Base-by-base conservation (phyloP, 2,113 vertebrate genomes). In the Catharus bicknelli region DNA sequence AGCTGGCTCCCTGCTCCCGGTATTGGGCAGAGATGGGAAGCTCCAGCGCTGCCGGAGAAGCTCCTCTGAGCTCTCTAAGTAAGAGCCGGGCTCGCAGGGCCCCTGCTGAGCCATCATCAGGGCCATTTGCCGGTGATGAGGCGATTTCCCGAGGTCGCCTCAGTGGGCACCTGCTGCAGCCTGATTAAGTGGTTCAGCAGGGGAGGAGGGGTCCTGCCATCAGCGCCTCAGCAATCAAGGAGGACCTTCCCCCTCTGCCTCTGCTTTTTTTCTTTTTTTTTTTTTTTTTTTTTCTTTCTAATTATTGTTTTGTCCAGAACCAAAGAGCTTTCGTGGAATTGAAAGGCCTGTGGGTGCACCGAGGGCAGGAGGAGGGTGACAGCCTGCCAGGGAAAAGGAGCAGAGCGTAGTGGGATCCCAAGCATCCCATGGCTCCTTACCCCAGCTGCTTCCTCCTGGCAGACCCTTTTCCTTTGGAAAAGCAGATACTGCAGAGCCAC, bases 121-220 rank as follows among this genome's bases (percentile, higher is more conserved):
- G 50, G 76, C 90, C 84, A 42, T 91, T 95, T 94, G 76, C 59
- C 3, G 9, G 87, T 92, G 92, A 94, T 93, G 88, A 97, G 75
- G 62, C 61, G 58, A n/a, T 88, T 83, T 88, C 22, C 0, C 1
- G 13, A 58, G 76, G 76, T 26, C 0, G 7, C 34, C 84, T 69
- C 16, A 1, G n/a, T 54, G 78, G 82, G 93, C 51, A 77, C 69
- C 73, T 3, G 68, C 72, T 53, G 82, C 4, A 2, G 53, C 43
- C 69, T 96, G 95, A 95, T 95, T 92, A 93, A 95, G 91, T 85
- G 90, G 54, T 92, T 90, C 22, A 3, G 68, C 45, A 15, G 72
- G 83, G 63, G 79, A 83, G 82, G 72, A 93, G 64, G 50, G 36
- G 19, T 61, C 59, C 92, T 92, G 86, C 79, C 83, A 75, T 86